phyloP scores from a whole-genome alignment of 2,888 invertebrate species.

The Acanthosepion lycidas region DNA sequence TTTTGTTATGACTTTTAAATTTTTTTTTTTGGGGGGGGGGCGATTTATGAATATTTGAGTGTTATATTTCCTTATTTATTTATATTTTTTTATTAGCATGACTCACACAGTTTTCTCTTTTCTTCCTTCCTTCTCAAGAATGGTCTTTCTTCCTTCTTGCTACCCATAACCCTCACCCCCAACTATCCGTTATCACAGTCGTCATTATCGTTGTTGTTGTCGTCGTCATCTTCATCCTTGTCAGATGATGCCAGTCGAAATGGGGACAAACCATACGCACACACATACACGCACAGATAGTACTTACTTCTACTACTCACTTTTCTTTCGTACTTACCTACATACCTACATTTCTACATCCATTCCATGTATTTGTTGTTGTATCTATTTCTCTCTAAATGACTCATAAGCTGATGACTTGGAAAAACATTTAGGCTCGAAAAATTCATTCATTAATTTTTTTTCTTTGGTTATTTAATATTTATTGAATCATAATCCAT shows the following conservation, averaged over 20 bases:
- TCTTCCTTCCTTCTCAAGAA: not conserved
- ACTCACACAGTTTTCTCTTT: not conserved
- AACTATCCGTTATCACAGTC: not conserved
- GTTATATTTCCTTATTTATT: not conserved
- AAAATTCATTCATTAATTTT: too few species aligned
- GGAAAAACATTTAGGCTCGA: too few species aligned
- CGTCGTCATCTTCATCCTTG: not conserved
- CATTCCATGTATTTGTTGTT: not conserved
- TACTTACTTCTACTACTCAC: not conserved
- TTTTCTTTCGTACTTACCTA: not conserved
- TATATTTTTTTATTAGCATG: not conserved
- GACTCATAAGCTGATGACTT: not conserved
- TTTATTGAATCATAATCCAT: too few species aligned
- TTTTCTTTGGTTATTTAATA: too few species aligned
- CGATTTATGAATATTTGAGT: not conserved
- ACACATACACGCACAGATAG: not conserved
- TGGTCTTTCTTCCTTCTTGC: not conserved
- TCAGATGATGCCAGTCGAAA: conserved; percentile 16
- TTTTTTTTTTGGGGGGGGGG: too few species aligned
- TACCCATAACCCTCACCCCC: not conserved
- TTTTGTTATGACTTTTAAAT: too few species aligned
- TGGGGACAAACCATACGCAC: conserved; percentile 21
- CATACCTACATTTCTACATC: not conserved
- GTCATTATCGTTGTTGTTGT: conserved; percentile 33
- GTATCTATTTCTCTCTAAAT: not conserved